Evolutionary conservation across 2,113 vertebrate genomes (phyloP), one percentile per base, ranked within the genome.

Genomic region (Trichomycterus rosablanca): DNA sequence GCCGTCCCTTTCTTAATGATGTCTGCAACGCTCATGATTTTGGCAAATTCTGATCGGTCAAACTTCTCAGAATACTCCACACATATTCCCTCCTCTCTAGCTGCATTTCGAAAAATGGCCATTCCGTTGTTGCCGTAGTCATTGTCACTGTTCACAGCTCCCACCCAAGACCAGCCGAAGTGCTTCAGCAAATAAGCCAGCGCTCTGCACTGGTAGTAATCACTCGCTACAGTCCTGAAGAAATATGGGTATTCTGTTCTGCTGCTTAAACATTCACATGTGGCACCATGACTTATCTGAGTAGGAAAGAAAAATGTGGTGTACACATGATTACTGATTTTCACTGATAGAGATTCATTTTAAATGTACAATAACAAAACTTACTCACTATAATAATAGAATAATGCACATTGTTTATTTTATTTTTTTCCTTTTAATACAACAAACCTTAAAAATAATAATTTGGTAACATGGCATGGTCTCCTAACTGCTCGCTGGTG

Each of bases 81-180:
- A 65, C 84, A 87, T 16, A 87, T 76, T 12, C 84, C 81, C 59
- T 81, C 77, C 18, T 83, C 73, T 42, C 74, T 50, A 1, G 82
- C 84, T 3, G 73, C 78, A 7, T 76, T 37, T 0, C 83, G 71
- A 57, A 87, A 87, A 51, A 83, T 83, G 3, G 82, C 79, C 77
- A 87, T 86, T 59, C 84, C 86, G 1, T 74, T 82, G 72, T 85
- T 87, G n/a, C 86, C 86, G 3, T 87, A 88, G 44, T 86, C 84
- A 42, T 76, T 85, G 70, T 84, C 78, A 12, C 82, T 86, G 70
- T 83, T 80, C 10, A 87, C 73, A 8, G 84, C 63, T 3, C 86
- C 85, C 1, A 87, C 83, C 83, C 86, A 88, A 7, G 76, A 80
- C 86, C 86, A 87, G 62, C 83, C 81, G 52, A 86, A 87, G 68